phyloP scores from a whole-genome alignment of 2,113 vertebrate species.

The Solea senegalensis region DNA sequence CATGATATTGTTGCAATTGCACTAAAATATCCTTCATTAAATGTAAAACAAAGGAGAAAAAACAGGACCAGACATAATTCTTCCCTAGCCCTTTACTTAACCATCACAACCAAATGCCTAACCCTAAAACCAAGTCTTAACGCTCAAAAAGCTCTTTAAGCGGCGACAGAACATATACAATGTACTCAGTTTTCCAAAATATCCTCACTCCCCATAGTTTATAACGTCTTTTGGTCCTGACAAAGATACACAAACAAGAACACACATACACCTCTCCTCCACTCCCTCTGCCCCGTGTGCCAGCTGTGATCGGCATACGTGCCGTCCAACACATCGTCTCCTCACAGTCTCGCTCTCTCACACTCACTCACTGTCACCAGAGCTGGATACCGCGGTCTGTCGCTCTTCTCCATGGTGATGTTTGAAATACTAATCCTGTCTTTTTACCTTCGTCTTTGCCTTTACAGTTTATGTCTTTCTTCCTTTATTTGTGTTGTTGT shows the following conservation, averaged over 20 bases:
- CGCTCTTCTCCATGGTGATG: not conserved
- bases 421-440: not conserved
- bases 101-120: too few species aligned
- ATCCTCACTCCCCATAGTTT: too few species aligned
- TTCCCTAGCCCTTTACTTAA: too few species aligned
- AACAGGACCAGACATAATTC: too few species aligned
- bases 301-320: constrained; percentile 61
- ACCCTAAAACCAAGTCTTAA: too few species aligned
- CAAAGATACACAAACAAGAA: not conserved
- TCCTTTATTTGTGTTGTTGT: not conserved
- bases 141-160: too few species aligned
- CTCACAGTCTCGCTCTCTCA: constrained; percentile 17
- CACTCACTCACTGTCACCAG: constrained; percentile 4
- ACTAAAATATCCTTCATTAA: too few species aligned
- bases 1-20: too few species aligned
- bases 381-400: constrained; percentile 16
- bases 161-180: too few species aligned
- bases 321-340: constrained; percentile 53
- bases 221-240: too few species aligned
- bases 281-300: constrained; percentile 7
- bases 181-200: too few species aligned
- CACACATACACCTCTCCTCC: not conserved
- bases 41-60: too few species aligned
- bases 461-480: not conserved
- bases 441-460: not conserved